Evolutionary conservation across 2,113 vertebrate genomes (phyloP).

Genomic region (Tursiops truncatus): DNA sequence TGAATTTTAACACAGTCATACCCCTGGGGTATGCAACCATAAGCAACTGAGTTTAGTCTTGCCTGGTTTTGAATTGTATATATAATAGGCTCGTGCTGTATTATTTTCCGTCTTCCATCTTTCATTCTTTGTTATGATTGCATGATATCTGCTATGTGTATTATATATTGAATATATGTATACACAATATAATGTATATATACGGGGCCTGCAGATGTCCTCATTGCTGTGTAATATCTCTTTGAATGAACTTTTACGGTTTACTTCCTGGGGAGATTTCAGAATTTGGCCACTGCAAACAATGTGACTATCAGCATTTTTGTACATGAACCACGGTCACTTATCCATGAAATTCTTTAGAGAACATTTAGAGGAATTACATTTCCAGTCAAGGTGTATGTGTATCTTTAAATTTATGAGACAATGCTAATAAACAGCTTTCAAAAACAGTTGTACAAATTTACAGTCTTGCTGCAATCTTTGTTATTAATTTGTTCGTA

Average conservation of each 20-base stretch:
- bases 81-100: background rate
- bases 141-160: background rate
- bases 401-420: background rate
- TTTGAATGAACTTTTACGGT: background rate
- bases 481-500: background rate
- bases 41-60: no score
- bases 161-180: background rate
- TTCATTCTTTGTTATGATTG: background rate
- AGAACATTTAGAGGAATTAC: background rate
- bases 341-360: background rate
- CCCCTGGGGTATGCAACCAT: no score
- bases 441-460: background rate
- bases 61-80: background rate
- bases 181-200: background rate
- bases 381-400: background rate
- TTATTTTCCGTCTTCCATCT: background rate
- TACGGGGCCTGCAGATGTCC: background rate
- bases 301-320: accelerated
- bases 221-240: background rate
- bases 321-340: background rate
- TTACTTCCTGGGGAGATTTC: background rate
- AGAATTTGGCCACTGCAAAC: background rate
- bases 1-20: background rate
- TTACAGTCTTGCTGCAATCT: background rate
- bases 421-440: background rate